Conservation (phyloP, 2,113 vertebrate species). For the Nannospalax galili region DNA sequence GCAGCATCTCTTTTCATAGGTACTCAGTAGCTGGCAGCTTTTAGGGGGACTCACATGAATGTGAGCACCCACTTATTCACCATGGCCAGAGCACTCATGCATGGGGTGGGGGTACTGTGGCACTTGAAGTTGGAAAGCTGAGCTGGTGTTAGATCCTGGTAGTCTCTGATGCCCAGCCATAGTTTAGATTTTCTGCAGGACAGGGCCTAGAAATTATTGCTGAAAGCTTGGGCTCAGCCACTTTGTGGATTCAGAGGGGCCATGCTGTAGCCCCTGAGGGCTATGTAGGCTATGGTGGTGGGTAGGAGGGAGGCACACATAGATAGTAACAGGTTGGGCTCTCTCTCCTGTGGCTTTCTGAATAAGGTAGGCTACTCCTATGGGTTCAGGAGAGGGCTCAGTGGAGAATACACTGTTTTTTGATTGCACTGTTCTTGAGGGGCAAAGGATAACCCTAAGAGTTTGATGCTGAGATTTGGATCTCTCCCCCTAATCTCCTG, state of each 20-base stretch:
- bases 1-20: neutral
- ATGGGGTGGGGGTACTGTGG: accelerated
- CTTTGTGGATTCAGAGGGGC: neutral
- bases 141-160: neutral
- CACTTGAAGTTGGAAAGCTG: slow-evolving; percentile 1
- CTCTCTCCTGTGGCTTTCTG: neutral
- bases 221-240: neutral
- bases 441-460: neutral
- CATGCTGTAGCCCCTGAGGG: no score
- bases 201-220: neutral
- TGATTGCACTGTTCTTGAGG: neutral
- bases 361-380: neutral
- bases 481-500: neutral
- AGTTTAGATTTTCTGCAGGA: neutral
- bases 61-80: neutral
- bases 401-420: neutral
- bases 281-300: neutral
- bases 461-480: neutral
- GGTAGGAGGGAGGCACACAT: neutral
- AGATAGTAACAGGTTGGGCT: neutral
- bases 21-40: slow-evolving; percentile 51
- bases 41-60: neutral
- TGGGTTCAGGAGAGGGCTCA: neutral
- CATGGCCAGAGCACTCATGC: neutral
- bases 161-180: neutral